Evolutionary conservation across 2,113 vertebrate genomes (phyloP).

Genomic region (Talpa occidentalis): DNA sequence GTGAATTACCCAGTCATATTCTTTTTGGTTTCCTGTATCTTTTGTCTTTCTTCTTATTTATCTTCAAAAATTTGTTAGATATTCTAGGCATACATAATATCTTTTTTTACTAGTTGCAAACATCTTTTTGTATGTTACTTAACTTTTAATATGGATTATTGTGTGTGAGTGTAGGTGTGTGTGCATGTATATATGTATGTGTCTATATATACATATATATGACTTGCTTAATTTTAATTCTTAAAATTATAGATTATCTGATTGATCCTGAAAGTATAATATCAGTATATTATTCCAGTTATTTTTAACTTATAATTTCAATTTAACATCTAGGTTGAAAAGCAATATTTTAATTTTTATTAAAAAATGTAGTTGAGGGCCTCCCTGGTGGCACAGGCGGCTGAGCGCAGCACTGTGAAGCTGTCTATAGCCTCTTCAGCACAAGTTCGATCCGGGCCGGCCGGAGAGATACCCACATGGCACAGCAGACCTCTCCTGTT

Average conservation of each 20-base stretch:
- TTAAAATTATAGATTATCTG: conserved; percentile 14
- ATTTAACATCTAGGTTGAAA: conserved; percentile 41
- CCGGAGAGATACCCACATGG: too few species aligned
- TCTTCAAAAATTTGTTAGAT: background rate
- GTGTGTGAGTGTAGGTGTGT: background rate
- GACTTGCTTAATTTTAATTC: conserved; percentile 24
- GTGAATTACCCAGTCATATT: conserved; percentile 5
- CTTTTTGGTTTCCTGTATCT: background rate
- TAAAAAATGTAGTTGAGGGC: too few species aligned
- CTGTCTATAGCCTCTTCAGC: too few species aligned
- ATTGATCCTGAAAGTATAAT: background rate
- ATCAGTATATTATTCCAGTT: conserved; percentile 5
- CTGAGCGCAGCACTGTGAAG: too few species aligned
- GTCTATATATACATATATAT: background rate
- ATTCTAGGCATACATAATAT: background rate
- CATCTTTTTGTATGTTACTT: background rate
- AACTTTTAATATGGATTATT: conserved; percentile 33
- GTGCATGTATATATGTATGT: too few species aligned
- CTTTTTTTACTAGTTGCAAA: background rate
- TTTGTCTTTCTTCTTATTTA: background rate
- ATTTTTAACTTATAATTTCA: conserved; percentile 37
- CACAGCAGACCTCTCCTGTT: too few species aligned
- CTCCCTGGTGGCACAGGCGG: too few species aligned
- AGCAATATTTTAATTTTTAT: conserved; percentile 26
- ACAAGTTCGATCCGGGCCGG: too few species aligned